Conservation (phyloP, 2,113 vertebrate genomes). For the Plecturocebus donacophilus region DNA sequence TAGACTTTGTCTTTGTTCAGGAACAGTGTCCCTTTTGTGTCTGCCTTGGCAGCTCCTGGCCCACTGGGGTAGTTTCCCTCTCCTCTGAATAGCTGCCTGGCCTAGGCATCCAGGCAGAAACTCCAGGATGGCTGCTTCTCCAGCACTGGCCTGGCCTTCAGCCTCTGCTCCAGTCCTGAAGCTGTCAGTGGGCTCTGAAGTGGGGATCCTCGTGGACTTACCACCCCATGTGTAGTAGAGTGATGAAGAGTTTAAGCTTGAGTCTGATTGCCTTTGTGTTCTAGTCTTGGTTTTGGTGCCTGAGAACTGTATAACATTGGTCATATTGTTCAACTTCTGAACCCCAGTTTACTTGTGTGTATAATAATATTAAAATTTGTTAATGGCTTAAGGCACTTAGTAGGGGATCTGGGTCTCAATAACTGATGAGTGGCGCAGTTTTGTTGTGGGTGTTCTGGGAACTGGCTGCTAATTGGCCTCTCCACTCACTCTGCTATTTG, state of each 20-base stretch:
- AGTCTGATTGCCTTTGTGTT: neutral
- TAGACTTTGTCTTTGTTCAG: conserved; percentile 35
- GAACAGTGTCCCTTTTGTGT: conserved; percentile 70
- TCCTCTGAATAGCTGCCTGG: neutral
- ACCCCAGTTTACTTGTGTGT: neutral
- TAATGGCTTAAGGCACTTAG: neutral
- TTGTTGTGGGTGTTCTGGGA: neutral
- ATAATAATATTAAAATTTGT: neutral
- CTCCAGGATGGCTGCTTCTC: neutral
- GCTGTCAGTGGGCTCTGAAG: neutral
- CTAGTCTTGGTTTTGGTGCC: neutral
- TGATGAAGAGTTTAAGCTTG: neutral
- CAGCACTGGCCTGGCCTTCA: neutral
- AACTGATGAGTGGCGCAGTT: neutral
- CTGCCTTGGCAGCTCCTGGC: conserved; percentile 16
- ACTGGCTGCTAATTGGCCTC: neutral
- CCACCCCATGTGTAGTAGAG: neutral
- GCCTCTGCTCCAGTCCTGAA: neutral
- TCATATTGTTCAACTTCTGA: neutral
- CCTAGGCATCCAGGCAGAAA: neutral
- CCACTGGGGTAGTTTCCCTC: neutral
- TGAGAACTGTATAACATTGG: neutral
- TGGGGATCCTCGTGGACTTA: neutral
- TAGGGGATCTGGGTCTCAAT: neutral
- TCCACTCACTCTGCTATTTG: neutral